Base-by-base conservation (phyloP, 2,797 vertebrate species). In the Onychomys arenicola region DNA sequence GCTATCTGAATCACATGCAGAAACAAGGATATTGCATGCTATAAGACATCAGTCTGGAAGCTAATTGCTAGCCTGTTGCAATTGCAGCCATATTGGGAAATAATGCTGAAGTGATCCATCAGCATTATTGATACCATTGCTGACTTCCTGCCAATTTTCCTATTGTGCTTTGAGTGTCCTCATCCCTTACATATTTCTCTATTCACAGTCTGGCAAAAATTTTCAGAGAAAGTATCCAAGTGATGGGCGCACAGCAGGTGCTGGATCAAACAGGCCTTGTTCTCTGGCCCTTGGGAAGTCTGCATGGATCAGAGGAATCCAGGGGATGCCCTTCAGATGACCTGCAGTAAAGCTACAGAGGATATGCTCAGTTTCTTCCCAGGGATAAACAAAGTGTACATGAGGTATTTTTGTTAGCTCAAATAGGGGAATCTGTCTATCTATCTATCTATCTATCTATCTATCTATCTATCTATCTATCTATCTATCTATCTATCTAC, bases 211-310 rank as follows among this genome's bases (percentile, higher is more conserved):
- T 98, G 98, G 98, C 98, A 98, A 99, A 98, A 98, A 98, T 98
- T 99, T 99, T 97, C 89, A 98, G 93, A 96, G 98, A 99, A 99
- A 99, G 98, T 99, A 99, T 99, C 99, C 99, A 98, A 99, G 99
- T 99, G 99, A 99, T 99, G 99, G 99, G 98, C 98, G 99, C 99
- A 97, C 99, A 99, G 99, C 99, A 99, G 99, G 99, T 99, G 99
- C 99, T 99, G 99, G 99, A 99, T 99, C 99, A 99, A 99, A 99
- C 98, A 98, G 98, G 98, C 99, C 99, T 99, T 98, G 99, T 99
- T 99, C 99, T 99, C 98, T 98, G 98, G 98, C 99, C 98, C 99
- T 98, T 99, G 98, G 99, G 99, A 99, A 98, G 98, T 97, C 97
- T 98, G 91, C 98, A 98, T 99, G 99, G 99, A 99, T 99, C 99